These are phyloP conservation scores for Yponomeuta sedellus DNA, from an alignment of 2,888 invertebrate species.

Conservation along the genomic window DNA sequence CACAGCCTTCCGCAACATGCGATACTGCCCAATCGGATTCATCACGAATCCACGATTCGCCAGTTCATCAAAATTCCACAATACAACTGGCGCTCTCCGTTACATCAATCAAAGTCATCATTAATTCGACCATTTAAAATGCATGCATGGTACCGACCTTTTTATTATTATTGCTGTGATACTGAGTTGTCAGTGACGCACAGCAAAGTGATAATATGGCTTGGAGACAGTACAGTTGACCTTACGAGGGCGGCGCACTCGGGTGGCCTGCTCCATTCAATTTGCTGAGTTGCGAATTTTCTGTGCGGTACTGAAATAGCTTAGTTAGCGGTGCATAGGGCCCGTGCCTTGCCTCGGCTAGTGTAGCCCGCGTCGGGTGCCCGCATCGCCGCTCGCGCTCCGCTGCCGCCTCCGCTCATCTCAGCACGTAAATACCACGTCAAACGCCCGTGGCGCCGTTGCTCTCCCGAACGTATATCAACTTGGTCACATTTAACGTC, in stretches of 20 bases:
- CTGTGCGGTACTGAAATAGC: conserved; percentile 67
- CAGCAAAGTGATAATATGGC: not conserved
- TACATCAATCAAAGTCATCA: conserved; percentile 24
- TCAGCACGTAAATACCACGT: conserved; percentile 44
- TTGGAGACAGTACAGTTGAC: conserved; percentile 31
- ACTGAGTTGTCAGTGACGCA: not conserved
- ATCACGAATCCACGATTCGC: not conserved
- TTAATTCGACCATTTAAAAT: conserved; percentile 26
- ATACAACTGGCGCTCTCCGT: not conserved
- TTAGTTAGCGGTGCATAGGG: conserved; percentile 30
- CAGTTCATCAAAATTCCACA: not conserved
- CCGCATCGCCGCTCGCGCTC: not conserved
- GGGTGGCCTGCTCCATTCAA: conserved; percentile 40
- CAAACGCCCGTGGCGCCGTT: conserved; percentile 26
- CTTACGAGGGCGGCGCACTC: conserved; percentile 31
- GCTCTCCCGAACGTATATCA: not conserved
- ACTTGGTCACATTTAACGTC: conserved; percentile 15
- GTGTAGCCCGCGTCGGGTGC: not conserved
- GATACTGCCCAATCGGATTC: not conserved
- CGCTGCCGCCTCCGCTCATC: conserved; percentile 32
- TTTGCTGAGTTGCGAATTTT: conserved; percentile 63
- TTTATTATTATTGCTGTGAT: conserved; percentile 16
- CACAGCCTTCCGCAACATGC: not conserved
- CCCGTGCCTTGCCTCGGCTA: conserved; percentile 29
- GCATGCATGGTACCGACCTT: conserved; percentile 33